Conservation (phyloP, 37 sponge, comb jelly and placozoan genomes). For the Oopsacas minuta region DNA sequence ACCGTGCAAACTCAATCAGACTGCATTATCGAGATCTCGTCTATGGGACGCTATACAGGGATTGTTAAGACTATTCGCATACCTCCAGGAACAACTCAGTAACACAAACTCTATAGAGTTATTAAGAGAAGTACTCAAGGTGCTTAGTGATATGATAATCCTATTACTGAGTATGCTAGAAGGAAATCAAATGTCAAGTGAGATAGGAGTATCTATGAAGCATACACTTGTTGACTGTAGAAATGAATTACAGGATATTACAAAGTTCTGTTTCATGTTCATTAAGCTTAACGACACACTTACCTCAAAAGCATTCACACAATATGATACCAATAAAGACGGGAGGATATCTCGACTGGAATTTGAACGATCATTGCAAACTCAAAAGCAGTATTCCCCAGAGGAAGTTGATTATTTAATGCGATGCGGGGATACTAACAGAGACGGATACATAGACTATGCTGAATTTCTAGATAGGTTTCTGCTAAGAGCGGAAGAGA, state of each 20-base stretch:
- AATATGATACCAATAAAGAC: slow-evolving; percentile 78
- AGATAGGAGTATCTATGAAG: slow-evolving; percentile 4
- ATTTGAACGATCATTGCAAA: slow-evolving; percentile 36
- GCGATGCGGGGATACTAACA: slow-evolving; percentile 78
- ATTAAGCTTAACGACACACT: slow-evolving; percentile 66
- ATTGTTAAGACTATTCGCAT: slow-evolving; percentile 60
- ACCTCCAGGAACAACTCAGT: slow-evolving; percentile 55
- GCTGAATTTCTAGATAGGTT: slow-evolving; percentile 77
- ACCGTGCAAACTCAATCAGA: slow-evolving; percentile 79
- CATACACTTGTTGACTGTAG: slow-evolving; percentile 12
- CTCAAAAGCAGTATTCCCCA: neutral
- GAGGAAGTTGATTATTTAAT: slow-evolving; percentile 73
- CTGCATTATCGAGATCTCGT: slow-evolving; percentile 59
- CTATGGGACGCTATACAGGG: slow-evolving; percentile 87
- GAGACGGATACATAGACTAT: slow-evolving; percentile 84
- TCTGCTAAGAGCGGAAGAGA: slow-evolving; percentile 58
- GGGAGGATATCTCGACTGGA: slow-evolving; percentile 69
- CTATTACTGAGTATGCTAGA: slow-evolving; percentile 69
- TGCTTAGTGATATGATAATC: slow-evolving; percentile 67
- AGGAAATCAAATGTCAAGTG: slow-evolving; percentile 33
- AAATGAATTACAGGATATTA: slow-evolving; percentile 45
- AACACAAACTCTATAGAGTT: slow-evolving; percentile 68
- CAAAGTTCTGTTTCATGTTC: slow-evolving; percentile 70
- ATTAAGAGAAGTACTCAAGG: slow-evolving; percentile 55
- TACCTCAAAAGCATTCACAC: slow-evolving; percentile 66